Evolutionary conservation across 2,113 vertebrate genomes (phyloP).

Genomic region (Calyptomena viridis): DNA sequence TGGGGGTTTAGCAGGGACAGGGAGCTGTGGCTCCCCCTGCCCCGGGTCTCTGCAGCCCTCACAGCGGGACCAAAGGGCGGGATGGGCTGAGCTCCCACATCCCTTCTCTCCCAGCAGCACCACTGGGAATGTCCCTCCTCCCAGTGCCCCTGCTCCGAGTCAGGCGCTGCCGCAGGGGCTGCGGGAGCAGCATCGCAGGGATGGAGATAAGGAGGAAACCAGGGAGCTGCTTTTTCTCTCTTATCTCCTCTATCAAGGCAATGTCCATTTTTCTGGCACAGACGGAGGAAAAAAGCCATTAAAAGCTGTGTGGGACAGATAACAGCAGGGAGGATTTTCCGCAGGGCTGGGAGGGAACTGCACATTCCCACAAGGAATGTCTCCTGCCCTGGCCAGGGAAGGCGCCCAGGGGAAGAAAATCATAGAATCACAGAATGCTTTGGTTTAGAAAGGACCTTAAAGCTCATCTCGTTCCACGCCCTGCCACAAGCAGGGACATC

Average conservation of each 20-base stretch:
- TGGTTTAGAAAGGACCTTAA: background rate
- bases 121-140: too few relatives aligned
- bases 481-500: background rate
- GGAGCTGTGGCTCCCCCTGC: background rate
- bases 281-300: too few relatives aligned
- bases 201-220: background rate
- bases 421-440: background rate
- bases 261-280: too few relatives aligned
- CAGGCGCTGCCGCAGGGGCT: fast-evolving
- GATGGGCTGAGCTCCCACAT: background rate
- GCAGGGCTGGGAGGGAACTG: background rate
- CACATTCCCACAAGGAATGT: fast-evolving
- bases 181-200: background rate
- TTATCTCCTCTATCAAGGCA: background rate
- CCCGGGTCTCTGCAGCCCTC: background rate
- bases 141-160: fast-evolving
- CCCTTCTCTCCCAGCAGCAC: too few relatives aligned
- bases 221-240: background rate
- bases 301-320: background rate
- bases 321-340: background rate
- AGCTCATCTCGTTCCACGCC: fast-evolving
- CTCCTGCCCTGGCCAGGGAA: background rate
- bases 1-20: fast-evolving
- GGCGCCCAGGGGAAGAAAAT: background rate
- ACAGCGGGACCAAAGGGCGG: background rate